Percentiles rank a stretch among this genome's conserved stretches.
These are phyloP conservation scores for Marisa cornuarietis DNA, from an alignment of 1,140 invertebrate genomes.

Conservation along the genomic window DNA sequence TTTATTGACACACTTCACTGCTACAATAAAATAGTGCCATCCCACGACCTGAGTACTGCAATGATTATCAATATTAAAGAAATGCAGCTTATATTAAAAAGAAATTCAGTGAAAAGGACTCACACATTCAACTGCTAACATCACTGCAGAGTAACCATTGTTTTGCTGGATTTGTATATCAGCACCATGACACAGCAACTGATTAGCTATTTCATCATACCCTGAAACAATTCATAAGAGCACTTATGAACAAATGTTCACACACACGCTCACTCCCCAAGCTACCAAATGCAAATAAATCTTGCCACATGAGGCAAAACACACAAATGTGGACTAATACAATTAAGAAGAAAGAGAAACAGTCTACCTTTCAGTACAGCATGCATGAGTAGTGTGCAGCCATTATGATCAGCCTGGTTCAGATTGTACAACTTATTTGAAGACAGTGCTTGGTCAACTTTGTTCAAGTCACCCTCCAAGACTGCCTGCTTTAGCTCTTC, in stretches of 20 bases:
- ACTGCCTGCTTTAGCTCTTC: constrained; percentile 43
- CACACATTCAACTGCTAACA: constrained; percentile 57
- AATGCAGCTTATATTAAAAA: background rate
- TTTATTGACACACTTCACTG: too few species aligned
- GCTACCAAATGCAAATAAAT: background rate
- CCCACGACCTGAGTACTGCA: too few species aligned
- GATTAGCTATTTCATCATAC: constrained; percentile 52
- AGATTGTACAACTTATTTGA: constrained; percentile 40
- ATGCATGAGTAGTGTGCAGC: constrained; percentile 46
- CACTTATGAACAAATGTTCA: background rate
- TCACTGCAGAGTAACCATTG: constrained; percentile 55
- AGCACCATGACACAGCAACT: constrained; percentile 47
- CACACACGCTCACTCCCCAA: background rate
- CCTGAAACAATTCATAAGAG: constrained; percentile 30
- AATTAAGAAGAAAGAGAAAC: background rate
- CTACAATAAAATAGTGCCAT: too few species aligned
- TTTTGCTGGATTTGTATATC: constrained; percentile 52
- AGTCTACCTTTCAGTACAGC: constrained; percentile 44
- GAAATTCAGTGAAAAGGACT: constrained; percentile 22
- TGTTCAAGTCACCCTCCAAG: constrained; percentile 40
- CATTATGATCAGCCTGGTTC: constrained; percentile 41
- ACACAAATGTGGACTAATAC: too few species aligned
- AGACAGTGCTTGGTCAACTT: constrained; percentile 36
- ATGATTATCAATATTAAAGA: too few species aligned
- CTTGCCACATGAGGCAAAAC: too few species aligned